phyloP scores from a whole-genome alignment of 2,888 invertebrate species.

The Eustalomyia histrio region DNA sequence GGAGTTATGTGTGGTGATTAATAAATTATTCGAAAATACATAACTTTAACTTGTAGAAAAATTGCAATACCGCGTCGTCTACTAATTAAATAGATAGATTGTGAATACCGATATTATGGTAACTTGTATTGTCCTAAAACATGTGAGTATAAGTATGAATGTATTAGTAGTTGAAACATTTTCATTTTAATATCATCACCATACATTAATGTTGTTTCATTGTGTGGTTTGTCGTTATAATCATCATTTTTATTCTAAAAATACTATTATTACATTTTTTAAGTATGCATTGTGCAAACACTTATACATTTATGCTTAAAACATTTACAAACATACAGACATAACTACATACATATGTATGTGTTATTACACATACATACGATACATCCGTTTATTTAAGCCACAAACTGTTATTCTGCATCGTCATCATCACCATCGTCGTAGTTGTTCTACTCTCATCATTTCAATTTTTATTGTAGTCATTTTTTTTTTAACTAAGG shows the following conservation, averaged over 20 bases:
- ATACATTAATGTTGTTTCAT: constrained; percentile 44
- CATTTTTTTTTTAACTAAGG: constrained; percentile 42
- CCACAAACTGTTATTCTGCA: constrained; percentile 57
- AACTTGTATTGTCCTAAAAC: not conserved
- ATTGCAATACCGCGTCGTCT: too few relatives aligned
- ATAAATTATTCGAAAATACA: too few relatives aligned
- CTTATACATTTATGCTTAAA: not conserved
- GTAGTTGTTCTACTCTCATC: constrained; percentile 32
- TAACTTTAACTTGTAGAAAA: too few relatives aligned
- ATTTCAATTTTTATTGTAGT: constrained; percentile 36
- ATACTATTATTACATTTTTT: not conserved
- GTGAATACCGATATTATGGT: constrained; percentile 4
- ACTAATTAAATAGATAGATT: not conserved
- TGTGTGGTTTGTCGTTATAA: constrained; percentile 44
- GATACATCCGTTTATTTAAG: constrained; percentile 18
- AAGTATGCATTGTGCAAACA: not conserved
- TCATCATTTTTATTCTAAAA: constrained; percentile 32
- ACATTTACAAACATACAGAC: not conserved
- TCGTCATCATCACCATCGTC: constrained; percentile 38
- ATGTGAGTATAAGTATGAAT: not conserved
- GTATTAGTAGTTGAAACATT: constrained; percentile 10
- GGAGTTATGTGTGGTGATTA: too few relatives aligned
- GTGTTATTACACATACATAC: not conserved
- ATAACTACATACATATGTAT: not conserved
- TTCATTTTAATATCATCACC: constrained; percentile 33